phyloP scores from a whole-genome alignment of 2,888 invertebrate species.

The Steinernema hermaphroditum region DNA sequence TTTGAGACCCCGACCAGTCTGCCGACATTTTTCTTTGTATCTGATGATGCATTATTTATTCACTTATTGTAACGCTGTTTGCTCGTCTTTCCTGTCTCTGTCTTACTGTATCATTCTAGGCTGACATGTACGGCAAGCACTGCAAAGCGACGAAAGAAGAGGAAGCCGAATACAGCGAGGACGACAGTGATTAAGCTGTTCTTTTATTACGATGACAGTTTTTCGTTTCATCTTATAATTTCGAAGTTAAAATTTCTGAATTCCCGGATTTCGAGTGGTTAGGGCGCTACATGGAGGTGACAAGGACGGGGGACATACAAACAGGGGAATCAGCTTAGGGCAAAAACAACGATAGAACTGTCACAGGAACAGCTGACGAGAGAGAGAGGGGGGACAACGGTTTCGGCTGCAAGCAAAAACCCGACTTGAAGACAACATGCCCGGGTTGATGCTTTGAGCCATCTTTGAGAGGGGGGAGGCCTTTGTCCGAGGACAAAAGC shows the following conservation, averaged over 20 bases:
- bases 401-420: conserved; percentile 11
- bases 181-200: conserved; percentile 2
- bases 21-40: too few species aligned
- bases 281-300: too few species aligned
- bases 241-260: not conserved
- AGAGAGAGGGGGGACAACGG: not conserved
- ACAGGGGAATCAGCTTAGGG: not conserved
- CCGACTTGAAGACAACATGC: conserved; percentile 17
- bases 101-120: not conserved
- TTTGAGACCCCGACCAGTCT: too few species aligned
- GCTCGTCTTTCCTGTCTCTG: too few species aligned
- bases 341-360: conserved; percentile 5
- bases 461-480: not conserved
- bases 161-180: too few species aligned
- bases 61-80: too few species aligned
- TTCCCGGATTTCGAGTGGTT: too few species aligned
- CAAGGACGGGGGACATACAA: not conserved
- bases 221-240: conserved; percentile 12
- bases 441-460: conserved; percentile 17
- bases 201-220: conserved; percentile 19
- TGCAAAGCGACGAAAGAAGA: too few species aligned
- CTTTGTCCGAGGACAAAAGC: not conserved
- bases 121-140: conserved; percentile 2
- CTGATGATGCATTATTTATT: too few species aligned
- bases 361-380: conserved; percentile 5